A percentile compares a stretch with the other conserved stretches of the same genome.
These are phyloP conservation scores for Galeruca laticollis DNA, from an alignment of 2,888 invertebrate genomes.

Conservation along the genomic window DNA sequence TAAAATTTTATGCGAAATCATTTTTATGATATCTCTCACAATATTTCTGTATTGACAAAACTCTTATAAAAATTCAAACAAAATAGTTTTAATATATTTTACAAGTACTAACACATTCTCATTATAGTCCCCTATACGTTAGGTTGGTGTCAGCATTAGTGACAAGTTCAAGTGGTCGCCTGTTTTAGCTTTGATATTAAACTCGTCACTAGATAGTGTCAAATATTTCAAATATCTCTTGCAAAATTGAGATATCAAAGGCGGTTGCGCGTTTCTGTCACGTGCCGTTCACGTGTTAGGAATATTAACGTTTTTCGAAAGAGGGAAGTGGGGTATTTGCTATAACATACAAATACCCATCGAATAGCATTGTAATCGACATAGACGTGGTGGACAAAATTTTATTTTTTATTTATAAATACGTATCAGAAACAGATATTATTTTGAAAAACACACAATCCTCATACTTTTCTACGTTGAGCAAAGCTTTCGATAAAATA, in stretches of 20 bases:
- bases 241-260: slow-evolving; percentile 59
- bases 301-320: slow-evolving; percentile 62
- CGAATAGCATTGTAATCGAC: slow-evolving; percentile 21
- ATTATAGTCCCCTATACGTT: slow-evolving; percentile 9
- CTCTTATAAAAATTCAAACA: neutral
- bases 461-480: too few species aligned
- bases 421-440: too few species aligned
- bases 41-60: too few species aligned
- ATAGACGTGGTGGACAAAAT: slow-evolving; percentile 23
- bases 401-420: neutral
- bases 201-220: slow-evolving; percentile 57
- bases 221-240: slow-evolving; percentile 56
- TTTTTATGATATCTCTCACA: too few species aligned
- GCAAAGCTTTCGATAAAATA: too few species aligned
- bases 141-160: slow-evolving; percentile 9
- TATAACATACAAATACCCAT: neutral
- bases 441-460: too few species aligned
- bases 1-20: too few species aligned
- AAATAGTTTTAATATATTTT: neutral
- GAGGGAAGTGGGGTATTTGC: neutral
- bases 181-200: slow-evolving; percentile 39
- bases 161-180: slow-evolving; percentile 34
- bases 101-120: neutral
- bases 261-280: slow-evolving; percentile 47
- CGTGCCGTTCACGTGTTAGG: slow-evolving; percentile 57